Evolutionary conservation across 2,797 vertebrate genomes (phyloP).

Genomic region (Eulemur mongoz): DNA sequence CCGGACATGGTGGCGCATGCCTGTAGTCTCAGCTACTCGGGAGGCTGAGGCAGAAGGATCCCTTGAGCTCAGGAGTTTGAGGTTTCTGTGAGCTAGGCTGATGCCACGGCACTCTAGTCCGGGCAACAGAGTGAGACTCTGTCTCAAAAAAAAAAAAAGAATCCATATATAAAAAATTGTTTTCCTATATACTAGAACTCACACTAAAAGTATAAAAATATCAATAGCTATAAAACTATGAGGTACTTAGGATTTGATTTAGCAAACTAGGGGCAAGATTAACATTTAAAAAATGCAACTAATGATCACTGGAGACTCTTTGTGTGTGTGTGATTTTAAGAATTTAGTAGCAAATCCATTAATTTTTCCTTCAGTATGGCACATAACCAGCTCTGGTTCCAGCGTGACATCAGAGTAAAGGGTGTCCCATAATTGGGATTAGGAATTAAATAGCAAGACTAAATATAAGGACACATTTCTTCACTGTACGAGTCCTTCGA

Average conservation of each 20-base stretch:
- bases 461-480: background rate
- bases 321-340: background rate
- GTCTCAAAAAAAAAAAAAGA: background rate
- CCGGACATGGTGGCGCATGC: too few species aligned
- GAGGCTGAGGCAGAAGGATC: too few species aligned
- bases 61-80: too few species aligned
- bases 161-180: background rate
- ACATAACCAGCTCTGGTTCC: background rate
- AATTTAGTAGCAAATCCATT: slow-evolving; percentile 8
- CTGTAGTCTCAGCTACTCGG: too few species aligned
- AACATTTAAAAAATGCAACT: background rate
- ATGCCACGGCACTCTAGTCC: too few species aligned
- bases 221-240: background rate
- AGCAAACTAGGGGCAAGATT: background rate
- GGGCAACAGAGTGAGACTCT: too few species aligned
- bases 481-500: background rate
- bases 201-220: background rate
- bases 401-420: background rate
- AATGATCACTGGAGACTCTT: background rate
- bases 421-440: background rate
- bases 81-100: too few species aligned
- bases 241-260: background rate
- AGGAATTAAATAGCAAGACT: background rate
- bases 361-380: background rate
- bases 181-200: background rate